phyloP scores from a whole-genome alignment of 1,140 invertebrate genomes.

The Plutomurus gul region DNA sequence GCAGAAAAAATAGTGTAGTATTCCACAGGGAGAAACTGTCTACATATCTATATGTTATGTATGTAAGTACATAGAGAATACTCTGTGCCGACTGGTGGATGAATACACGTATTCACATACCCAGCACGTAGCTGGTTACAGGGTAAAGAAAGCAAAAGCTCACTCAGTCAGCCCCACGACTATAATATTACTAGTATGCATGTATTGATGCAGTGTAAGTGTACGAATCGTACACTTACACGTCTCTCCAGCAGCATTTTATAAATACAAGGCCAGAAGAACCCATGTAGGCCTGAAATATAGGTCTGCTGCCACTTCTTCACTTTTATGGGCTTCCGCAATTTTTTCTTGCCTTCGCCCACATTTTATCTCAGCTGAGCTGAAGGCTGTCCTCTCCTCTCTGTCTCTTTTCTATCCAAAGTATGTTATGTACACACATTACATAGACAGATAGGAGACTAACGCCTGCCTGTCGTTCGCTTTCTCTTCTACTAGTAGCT shows the following conservation, averaged over 20 bases:
- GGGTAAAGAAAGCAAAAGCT: too few relatives aligned
- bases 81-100: neutral
- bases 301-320: constrained; percentile 19
- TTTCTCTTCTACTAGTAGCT: too few relatives aligned
- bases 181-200: too few relatives aligned
- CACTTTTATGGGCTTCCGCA: constrained; percentile 37
- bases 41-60: constrained; percentile 3
- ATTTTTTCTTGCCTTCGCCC: constrained; percentile 31
- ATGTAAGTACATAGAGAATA: neutral
- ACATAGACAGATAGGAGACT: too few relatives aligned
- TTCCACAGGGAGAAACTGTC: constrained; percentile 9
- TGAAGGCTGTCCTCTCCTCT: neutral
- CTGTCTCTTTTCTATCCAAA: too few relatives aligned
- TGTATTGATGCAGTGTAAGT: neutral
- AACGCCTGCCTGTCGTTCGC: too few relatives aligned
- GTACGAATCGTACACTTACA: too few relatives aligned
- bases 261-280: neutral
- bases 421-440: too few relatives aligned
- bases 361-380: constrained; percentile 18
- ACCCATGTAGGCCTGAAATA: neutral
- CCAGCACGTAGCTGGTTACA: too few relatives aligned
- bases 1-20: too few relatives aligned
- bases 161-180: too few relatives aligned
- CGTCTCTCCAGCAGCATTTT: neutral
- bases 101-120: too few relatives aligned